Base-by-base conservation (phyloP, 2,797 vertebrate species). In the Sciurus carolinensis region DNA sequence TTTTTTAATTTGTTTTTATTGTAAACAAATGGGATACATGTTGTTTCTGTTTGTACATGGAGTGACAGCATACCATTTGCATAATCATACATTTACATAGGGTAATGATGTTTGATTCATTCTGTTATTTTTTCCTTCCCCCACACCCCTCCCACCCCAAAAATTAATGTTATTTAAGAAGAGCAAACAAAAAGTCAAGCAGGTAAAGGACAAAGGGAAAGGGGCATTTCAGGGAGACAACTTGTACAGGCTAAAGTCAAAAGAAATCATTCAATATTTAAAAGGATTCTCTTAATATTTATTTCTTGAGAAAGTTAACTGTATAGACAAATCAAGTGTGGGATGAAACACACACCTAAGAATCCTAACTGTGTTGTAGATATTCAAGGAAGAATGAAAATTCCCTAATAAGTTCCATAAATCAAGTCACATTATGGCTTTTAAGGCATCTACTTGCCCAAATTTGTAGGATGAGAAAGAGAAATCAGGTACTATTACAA, bases 221-320 rank as follows among this genome's bases (percentile, higher is more conserved):
- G 10, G 36, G 30, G 22, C 30, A 80, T 71, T 87, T 89, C 59
- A 79, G 76, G 62, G n/a, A 81, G 28, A 13, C 39, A 67, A 28
- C 44, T 93, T 84, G 18, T 47, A 90, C 76, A 96, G 96, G 30
- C 87, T 4, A 11, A 57, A 89, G 3, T 13, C 20, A 67, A 84
- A 87, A 85, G 59, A 17, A 91, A 42, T 59, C 62, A 91, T 86
- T 95, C 62, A 96, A 7, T 77, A 79, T 93, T 92, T 87, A 69
- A 76, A 72, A 94, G 15, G 57, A 22, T 18, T 15, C 80, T 44
- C 15, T 47, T 36, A 36, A 36, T 36, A 36, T 59, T 50, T 50
- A 50, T 50, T 13, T 57, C 54, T 57, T 57, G 54, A 22, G 12
- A 33, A 54, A 66, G 28, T 76, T 90, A 80, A 85, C 47, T 79